phyloP scores from a whole-genome alignment of 2,113 vertebrate species.

The Steatornis caripensis region DNA sequence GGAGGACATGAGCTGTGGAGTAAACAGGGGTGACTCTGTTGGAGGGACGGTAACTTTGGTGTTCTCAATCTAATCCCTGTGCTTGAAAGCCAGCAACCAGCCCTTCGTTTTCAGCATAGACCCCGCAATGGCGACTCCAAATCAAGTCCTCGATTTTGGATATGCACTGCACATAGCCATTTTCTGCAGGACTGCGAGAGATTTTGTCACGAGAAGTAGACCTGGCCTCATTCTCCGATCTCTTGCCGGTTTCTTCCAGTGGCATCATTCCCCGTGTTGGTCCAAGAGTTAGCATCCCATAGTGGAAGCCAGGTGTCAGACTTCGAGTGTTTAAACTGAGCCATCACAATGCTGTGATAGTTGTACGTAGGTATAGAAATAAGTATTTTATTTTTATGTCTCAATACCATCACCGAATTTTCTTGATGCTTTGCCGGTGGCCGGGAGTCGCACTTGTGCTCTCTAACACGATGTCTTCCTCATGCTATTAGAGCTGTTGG shows the following conservation, averaged over 20 bases:
- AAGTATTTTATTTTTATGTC: background rate
- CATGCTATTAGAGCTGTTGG: background rate
- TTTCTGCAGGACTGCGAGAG: background rate
- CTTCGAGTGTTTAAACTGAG: background rate
- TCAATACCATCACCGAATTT: background rate
- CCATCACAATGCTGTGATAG: background rate
- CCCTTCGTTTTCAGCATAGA: background rate
- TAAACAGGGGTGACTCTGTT: background rate
- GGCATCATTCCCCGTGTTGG: background rate
- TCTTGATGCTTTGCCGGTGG: background rate
- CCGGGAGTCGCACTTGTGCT: background rate
- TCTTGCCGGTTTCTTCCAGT: background rate
- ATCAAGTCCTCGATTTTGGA: background rate
- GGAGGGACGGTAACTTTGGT: background rate
- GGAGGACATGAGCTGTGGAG: background rate
- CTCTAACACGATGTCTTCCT: background rate
- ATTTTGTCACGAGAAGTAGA: background rate
- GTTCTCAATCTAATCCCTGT: background rate
- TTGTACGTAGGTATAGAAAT: background rate
- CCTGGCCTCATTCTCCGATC: background rate
- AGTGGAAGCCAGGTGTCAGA: background rate
- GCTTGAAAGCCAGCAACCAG: background rate
- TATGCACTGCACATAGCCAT: background rate
- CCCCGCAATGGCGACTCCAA: background rate
- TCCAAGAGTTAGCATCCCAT: background rate